A percentile compares a stretch with the other conserved stretches of the same genome.
Evolutionary conservation across 2,797 vertebrate species (phyloP).

Genomic region (Atherinosoma microstoma): DNA sequence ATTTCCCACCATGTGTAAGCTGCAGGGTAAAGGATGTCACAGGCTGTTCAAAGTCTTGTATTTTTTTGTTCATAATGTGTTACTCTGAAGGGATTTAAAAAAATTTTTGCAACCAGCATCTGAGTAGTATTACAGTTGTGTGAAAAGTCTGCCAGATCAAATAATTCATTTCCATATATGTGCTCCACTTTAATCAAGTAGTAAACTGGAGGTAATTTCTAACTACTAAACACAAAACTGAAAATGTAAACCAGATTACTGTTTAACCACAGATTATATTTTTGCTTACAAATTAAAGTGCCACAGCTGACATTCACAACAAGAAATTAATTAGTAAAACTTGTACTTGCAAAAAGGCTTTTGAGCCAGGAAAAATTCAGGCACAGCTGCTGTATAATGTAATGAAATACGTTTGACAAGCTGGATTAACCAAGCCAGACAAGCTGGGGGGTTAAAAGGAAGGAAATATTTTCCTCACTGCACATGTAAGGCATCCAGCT

Average conservation of each 20-base stretch:
- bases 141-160: not conserved
- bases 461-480: slow-evolving; percentile 59
- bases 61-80: slow-evolving; percentile 2
- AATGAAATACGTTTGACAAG: slow-evolving; percentile 56
- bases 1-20: not conserved
- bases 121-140: not conserved
- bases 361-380: slow-evolving; percentile 28
- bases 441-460: slow-evolving; percentile 55
- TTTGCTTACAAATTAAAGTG: not conserved
- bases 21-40: not conserved
- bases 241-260: slow-evolving; percentile 7
- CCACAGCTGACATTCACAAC: not conserved
- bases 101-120: too few species aligned
- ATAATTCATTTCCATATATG: not conserved
- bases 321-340: not conserved
- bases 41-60: not conserved
- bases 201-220: not conserved
- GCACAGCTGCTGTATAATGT: slow-evolving; percentile 46
- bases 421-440: slow-evolving; percentile 51
- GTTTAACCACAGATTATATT: not conserved
- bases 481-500: slow-evolving; percentile 60
- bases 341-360: slow-evolving; percentile 5
- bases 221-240: not conserved
- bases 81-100: not conserved
- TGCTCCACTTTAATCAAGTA: not conserved